Evolutionary conservation across 2,888 invertebrate genomes (phyloP), one percentile per base, ranked within the genome.

Genomic region (Conops quadrifasciatus): DNA sequence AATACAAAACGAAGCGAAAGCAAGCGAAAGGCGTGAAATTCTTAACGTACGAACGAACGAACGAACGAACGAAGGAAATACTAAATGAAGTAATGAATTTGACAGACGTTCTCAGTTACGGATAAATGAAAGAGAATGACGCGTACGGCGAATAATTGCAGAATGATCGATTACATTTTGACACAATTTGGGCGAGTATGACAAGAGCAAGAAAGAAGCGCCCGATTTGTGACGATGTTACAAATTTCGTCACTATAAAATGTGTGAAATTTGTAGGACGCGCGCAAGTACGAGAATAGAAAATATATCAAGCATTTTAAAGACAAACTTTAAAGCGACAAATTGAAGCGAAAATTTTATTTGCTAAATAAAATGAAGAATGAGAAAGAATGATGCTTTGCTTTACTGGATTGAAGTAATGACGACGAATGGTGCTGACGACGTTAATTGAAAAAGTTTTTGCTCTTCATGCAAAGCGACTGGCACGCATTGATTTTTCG

Each of bases 91-190:
- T 24, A 56, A 24, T 26, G 36, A 36, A 26, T 16, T 5, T 56
- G 24, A 26, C 24, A 56, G 28, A 26, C 9, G 19, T 56, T 56
- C 28, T 24, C 56, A 9, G 59, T 59, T n/a, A 28, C n/a, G 16
- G 36, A 36, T 26, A 3, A 5, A 2, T 26, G 36, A 30, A 2
- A 59, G n/a, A 7, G 30, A 9, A 47, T 26, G 19, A 60, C 15
- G 26, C 36, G 60, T 36, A 60, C 9, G 9, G 51, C 36, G 36
- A 62, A 30, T 62, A 75, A 83, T 83, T 82, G 80, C 81, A 81
- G 78, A 80, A 82, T 83, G 83, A 83, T 83, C 83, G 83, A 83
- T 83, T 81, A 78, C 82, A 83, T 83, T 83, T 78, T 83, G 83
- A 83, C 83, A 81, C 49, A 67, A 67, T 56, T 36, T 36, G 36